Conservation (phyloP, 2,113 vertebrate genomes). For the Lepus timidus region DNA sequence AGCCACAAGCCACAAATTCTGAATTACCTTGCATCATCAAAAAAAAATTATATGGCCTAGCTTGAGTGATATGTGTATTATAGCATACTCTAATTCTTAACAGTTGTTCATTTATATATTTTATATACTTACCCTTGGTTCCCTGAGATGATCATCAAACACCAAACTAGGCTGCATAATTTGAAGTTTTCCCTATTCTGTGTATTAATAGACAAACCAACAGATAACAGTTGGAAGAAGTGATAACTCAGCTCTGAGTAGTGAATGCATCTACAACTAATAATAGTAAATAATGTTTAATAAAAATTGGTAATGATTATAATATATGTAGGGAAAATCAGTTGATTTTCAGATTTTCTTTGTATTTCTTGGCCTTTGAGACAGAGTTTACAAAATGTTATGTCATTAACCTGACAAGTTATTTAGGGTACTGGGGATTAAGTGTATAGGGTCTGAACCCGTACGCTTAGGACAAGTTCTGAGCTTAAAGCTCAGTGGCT, state of each 20-base stretch:
- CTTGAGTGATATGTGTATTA: neutral
- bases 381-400: neutral
- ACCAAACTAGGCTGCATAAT: neutral
- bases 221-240: neutral
- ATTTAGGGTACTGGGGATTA: neutral
- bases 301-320: neutral
- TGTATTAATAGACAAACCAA: neutral
- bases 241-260: neutral
- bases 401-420: neutral
- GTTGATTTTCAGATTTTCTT: neutral
- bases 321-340: neutral
- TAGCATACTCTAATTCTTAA: neutral
- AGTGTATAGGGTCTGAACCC: neutral
- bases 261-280: neutral
- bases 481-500: neutral
- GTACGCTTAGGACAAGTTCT: neutral
- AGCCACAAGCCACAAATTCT: neutral
- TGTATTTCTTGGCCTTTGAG: conserved; percentile 15
- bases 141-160: neutral
- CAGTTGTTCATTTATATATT: neutral
- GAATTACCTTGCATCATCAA: neutral
- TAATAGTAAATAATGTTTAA: neutral
- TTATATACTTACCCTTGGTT: neutral
- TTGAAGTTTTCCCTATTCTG: conserved; percentile 2
- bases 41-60: neutral